Percentiles rank a stretch among this genome's conserved stretches.
These are phyloP conservation scores for Canis aureus DNA, from an alignment of 2,113 vertebrate species.

Conservation along the genomic window DNA sequence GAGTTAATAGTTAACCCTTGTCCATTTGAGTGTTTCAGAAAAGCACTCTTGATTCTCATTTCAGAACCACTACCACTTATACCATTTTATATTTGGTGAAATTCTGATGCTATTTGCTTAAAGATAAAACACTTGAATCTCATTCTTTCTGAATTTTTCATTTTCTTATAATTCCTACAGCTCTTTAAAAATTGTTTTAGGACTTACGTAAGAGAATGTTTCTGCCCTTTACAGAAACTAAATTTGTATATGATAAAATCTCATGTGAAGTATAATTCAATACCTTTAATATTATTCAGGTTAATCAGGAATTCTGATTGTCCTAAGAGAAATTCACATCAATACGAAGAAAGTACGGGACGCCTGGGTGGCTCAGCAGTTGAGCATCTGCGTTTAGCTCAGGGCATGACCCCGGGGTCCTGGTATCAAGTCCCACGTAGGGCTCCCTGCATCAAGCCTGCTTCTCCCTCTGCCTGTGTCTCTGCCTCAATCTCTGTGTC, in stretches of 20 bases:
- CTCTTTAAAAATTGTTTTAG: slow-evolving; percentile 21
- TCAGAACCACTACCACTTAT: background rate
- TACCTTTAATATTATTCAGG: background rate
- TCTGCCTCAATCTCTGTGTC: too few relatives aligned
- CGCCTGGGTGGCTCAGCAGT: too few relatives aligned
- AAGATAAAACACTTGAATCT: background rate
- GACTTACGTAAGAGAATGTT: background rate
- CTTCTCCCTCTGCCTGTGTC: too few relatives aligned
- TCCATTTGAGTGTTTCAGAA: background rate
- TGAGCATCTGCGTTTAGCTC: too few relatives aligned
- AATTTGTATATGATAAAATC: background rate
- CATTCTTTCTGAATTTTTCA: background rate
- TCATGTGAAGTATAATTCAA: slow-evolving; percentile 11
- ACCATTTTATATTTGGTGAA: background rate
- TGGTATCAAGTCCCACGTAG: too few relatives aligned
- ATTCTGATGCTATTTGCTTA: background rate
- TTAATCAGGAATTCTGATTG: background rate
- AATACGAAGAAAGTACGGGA: background rate
- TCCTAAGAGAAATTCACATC: slow-evolving; percentile 3
- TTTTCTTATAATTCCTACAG: background rate
- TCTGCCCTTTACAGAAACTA: background rate
- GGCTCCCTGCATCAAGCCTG: too few relatives aligned
- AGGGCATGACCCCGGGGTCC: too few relatives aligned
- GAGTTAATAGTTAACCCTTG: background rate
- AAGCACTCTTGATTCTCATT: background rate